Evolutionary conservation across 2,888 invertebrate genomes (phyloP).

Genomic region (Hymenopus coronatus): DNA sequence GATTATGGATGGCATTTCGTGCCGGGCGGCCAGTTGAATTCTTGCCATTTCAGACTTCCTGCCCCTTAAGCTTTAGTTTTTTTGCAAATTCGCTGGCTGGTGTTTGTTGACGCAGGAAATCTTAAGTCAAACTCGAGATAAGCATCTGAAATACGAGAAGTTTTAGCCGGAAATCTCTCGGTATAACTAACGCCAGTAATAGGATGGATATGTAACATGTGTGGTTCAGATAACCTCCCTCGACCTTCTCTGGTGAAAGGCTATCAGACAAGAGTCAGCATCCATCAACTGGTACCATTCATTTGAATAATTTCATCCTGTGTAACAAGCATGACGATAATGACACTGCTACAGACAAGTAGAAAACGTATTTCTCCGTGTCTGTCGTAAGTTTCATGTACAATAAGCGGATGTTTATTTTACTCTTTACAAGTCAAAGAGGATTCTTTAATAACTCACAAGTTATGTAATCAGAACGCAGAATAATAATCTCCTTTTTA

Average conservation of each 20-base stretch:
- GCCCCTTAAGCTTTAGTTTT: not conserved
- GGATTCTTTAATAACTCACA: too few relatives aligned
- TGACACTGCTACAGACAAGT: not conserved
- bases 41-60: not conserved
- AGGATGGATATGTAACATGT: not conserved
- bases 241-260: not conserved
- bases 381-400: not conserved
- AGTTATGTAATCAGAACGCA: too few relatives aligned
- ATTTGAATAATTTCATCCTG: not conserved
- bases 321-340: not conserved
- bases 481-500: too few relatives aligned
- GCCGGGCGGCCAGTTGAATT: not conserved
- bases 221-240: not conserved
- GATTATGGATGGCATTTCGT: not conserved
- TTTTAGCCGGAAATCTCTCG: not conserved
- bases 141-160: not conserved
- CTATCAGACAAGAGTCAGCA: not conserved
- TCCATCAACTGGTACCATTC: not conserved
- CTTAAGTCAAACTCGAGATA: not conserved
- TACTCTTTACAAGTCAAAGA: too few relatives aligned
- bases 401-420: too few relatives aligned
- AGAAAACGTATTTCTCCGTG: not conserved
- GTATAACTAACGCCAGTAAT: not conserved
- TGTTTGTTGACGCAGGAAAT: not conserved
- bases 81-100: not conserved